phyloP scores from a whole-genome alignment of 2,888 invertebrate species.

The Acheta domesticus region DNA sequence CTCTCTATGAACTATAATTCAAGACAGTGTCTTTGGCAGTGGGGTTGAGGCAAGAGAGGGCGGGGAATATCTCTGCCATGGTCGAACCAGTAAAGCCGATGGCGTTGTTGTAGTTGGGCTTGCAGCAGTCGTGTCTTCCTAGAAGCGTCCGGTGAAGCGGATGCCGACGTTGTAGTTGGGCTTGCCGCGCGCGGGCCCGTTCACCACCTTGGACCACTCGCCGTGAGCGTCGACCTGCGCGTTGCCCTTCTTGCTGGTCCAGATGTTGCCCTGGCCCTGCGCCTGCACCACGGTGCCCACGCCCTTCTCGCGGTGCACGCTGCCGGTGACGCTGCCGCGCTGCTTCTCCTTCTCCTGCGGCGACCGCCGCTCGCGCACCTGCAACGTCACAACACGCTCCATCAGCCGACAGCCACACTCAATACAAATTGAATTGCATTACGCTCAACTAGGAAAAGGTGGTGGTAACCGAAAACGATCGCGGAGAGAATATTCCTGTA shows the following conservation, averaged over 20 bases:
- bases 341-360: neutral
- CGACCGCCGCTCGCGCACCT: neutral
- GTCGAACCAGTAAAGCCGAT: neutral
- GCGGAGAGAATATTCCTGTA: too few relatives aligned
- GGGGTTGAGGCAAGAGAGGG: too few relatives aligned
- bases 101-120: neutral
- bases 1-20: too few relatives aligned
- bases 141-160: constrained; percentile 21
- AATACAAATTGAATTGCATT: too few relatives aligned
- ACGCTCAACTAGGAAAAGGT: too few relatives aligned
- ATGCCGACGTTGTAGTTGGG: constrained; percentile 23
- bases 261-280: constrained; percentile 27
- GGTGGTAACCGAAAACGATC: too few relatives aligned
- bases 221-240: constrained; percentile 28
- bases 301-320: constrained; percentile 27
- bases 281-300: constrained; percentile 28
- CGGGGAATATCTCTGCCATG: neutral
- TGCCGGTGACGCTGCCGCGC: neutral
- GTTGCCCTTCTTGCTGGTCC: constrained; percentile 27
- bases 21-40: too few relatives aligned
- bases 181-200: constrained; percentile 23
- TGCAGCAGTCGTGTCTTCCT: neutral
- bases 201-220: constrained; percentile 24
- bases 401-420: too few relatives aligned
- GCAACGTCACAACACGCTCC: neutral